phyloP scores from a whole-genome alignment of 2,888 invertebrate species.

The Zhuqinia jingwanae region DNA sequence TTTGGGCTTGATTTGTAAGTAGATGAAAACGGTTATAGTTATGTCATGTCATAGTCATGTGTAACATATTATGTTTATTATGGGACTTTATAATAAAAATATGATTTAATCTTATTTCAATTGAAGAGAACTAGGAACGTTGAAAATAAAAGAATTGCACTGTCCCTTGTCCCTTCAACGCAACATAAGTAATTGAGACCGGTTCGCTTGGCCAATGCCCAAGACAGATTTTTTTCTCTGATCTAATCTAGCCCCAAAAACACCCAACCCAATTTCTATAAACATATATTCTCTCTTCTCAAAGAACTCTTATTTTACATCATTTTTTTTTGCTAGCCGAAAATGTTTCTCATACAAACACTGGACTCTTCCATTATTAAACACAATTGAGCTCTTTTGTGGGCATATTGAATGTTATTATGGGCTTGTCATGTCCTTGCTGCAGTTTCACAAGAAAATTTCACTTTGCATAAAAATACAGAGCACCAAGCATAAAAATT shows the following conservation, averaged over 20 bases:
- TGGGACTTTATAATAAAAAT: slow-evolving; percentile 3
- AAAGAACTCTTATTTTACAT: not conserved
- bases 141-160: not conserved
- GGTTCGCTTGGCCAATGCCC: too few species aligned
- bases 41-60: not conserved
- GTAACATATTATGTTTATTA: not conserved
- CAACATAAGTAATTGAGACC: not conserved
- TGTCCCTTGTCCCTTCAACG: not conserved
- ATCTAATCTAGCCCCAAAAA: not conserved
- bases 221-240: too few species aligned
- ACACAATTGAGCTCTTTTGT: too few species aligned
- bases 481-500: slow-evolving; percentile 2
- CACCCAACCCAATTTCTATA: slow-evolving; percentile 17
- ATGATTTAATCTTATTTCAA: not conserved
- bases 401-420: not conserved
- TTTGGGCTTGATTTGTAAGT: not conserved
- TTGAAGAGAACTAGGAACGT: not conserved
- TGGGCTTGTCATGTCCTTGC: not conserved
- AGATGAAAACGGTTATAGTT: slow-evolving; percentile 2
- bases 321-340: not conserved
- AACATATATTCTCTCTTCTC: not conserved
- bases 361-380: not conserved
- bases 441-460: slow-evolving; percentile 1
- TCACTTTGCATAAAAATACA: slow-evolving; percentile 40
- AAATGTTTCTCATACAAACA: not conserved